A percentile compares a stretch with the other conserved stretches of the same genome.
Evolutionary conservation across 1,140 invertebrate species (phyloP).

Genomic region (Popillia japonica): DNA sequence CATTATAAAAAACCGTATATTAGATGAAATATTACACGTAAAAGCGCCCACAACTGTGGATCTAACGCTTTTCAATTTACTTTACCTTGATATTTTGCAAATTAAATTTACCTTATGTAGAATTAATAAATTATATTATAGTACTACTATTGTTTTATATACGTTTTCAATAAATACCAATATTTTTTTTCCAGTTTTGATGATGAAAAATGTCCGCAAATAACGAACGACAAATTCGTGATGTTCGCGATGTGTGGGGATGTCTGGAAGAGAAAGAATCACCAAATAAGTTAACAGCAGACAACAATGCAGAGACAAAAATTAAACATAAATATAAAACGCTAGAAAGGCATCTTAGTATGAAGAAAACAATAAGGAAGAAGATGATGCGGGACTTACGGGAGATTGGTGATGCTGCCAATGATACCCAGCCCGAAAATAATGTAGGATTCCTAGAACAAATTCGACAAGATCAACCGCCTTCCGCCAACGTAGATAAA

Average conservation of each 20-base stretch:
- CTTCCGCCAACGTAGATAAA: slow-evolving; percentile 59
- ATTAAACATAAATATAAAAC: slow-evolving; percentile 67
- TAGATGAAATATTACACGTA: no score
- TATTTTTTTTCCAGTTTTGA: slow-evolving; percentile 44
- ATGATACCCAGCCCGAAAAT: slow-evolving; percentile 36
- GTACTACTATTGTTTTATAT: no score
- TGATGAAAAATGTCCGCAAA: slow-evolving; percentile 56
- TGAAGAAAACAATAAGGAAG: slow-evolving; percentile 87
- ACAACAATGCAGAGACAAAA: slow-evolving; percentile 48
- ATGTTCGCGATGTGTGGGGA: slow-evolving; percentile 58
- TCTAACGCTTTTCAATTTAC: no score
- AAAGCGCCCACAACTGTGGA: no score
- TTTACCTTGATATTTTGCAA: no score
- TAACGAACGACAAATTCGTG: slow-evolving; percentile 57
- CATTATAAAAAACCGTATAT: no score
- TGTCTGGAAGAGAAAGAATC: slow-evolving; percentile 55
- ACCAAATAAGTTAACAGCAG: slow-evolving; percentile 45
- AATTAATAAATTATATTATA: no score
- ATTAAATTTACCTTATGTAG: no score
- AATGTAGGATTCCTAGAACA: slow-evolving; percentile 57
- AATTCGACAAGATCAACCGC: slow-evolving; percentile 58
- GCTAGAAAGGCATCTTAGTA: slow-evolving; percentile 80
- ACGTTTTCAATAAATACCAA: not conserved
- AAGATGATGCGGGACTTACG: slow-evolving; percentile 84
- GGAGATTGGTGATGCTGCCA: slow-evolving; percentile 57